Conservation (phyloP, 2,113 vertebrate genomes). For the Paramormyrops kingsleyae region DNA sequence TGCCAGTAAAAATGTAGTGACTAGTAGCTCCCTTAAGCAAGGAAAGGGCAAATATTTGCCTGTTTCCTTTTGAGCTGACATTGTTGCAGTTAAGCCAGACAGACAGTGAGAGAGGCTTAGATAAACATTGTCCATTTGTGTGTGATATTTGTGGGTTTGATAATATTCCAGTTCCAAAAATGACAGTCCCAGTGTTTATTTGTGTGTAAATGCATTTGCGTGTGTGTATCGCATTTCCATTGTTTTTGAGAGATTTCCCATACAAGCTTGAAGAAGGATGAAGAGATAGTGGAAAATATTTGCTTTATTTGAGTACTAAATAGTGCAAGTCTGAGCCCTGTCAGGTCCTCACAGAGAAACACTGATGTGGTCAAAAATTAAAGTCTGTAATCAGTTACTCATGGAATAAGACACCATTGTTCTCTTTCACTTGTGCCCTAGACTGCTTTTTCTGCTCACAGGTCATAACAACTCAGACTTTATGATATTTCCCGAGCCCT, state of each 20-base stretch:
- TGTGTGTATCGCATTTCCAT: neutral
- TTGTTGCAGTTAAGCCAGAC: neutral
- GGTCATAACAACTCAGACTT: neutral
- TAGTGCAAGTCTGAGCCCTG: neutral
- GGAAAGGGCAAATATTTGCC: neutral
- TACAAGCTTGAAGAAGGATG: neutral
- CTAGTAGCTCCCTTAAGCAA: neutral
- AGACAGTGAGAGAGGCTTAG: neutral
- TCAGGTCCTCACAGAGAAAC: neutral
- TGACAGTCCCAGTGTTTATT: neutral
- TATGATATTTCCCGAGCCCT: neutral
- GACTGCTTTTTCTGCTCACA: neutral
- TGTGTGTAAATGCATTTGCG: neutral
- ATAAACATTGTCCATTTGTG: neutral
- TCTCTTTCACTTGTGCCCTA: neutral
- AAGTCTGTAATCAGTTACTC: neutral
- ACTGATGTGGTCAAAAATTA: neutral
- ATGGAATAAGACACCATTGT: neutral
- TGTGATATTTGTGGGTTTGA: neutral
- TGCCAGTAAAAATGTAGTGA: neutral
- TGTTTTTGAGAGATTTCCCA: neutral
- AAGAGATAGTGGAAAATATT: neutral
- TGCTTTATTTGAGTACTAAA: neutral
- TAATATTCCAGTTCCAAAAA: neutral
- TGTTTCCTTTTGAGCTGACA: neutral